Base-by-base conservation (phyloP, 2,113 vertebrate genomes). In the Oxyura jamaicensis region DNA sequence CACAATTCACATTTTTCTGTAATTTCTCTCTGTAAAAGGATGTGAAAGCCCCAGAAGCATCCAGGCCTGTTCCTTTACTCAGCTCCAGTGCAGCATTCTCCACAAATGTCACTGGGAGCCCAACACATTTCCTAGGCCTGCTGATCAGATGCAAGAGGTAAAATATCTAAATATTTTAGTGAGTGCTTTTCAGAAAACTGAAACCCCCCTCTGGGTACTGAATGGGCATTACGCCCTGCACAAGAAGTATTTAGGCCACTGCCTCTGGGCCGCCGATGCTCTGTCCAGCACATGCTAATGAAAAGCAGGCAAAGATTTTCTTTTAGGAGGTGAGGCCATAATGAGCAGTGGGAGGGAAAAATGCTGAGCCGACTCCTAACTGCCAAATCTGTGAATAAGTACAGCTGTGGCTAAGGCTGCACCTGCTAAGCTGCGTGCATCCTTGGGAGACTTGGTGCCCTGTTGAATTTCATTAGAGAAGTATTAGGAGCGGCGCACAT, bases 361-460 rank as follows among this genome's bases (percentile, higher is more conserved):
- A 26, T 5, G 31, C 60, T 4, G 9, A 77, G 74, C 73, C 59
- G 76, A 44, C 42, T 74, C 63, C 86, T 17, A 88, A 67, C 29
- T 33, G 86, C 72, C 19, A n/a, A 55, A 72, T 55, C 93, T 77
- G 89, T 42, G 86, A 96, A 65, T 3, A 28, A 91, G 88, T 91
- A 88, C 92, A 59, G 87, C 90, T 29, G 78, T 8, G 39, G 76
- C 48, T 67, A 44, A 8, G 76, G 52, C 67, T 42, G 83, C 87
- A 91, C 68, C 93, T 91, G 97, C 95, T 86, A 58, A 94, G 88
- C 59, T 13, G 65, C 21, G n/a, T 15, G 4, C 56, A n/a, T 44
- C 94, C 89, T 71, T 8, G 2, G 33, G 91, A 88, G 86, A 31
- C n/a, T 3, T n/a, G 56, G 66, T 72, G 71, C 79, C 76, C 66